phyloP scores from a whole-genome alignment of 92 coral and sea anemone genomes.

The Galaxea fascicularis region DNA sequence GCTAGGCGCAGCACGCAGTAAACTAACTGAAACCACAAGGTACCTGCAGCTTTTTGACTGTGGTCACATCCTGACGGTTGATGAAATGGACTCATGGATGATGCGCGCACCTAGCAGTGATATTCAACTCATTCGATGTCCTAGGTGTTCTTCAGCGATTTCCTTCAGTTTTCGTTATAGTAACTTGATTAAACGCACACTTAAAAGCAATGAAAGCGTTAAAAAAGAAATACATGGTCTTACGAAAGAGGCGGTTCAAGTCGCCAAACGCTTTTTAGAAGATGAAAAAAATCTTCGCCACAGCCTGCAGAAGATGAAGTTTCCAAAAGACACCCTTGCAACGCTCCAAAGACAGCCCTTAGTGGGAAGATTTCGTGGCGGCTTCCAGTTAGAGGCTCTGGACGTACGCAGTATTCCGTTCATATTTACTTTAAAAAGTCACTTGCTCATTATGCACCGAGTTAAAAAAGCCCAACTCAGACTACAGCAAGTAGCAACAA shows the following conservation, averaged over 20 bases:
- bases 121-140: slow-evolving; percentile 59
- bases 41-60: slow-evolving; percentile 76
- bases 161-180: slow-evolving; percentile 67
- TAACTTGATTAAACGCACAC: slow-evolving; percentile 50
- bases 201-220: slow-evolving; percentile 45
- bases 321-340: background rate
- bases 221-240: slow-evolving; percentile 1
- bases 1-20: slow-evolving; percentile 14
- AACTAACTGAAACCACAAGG: slow-evolving; percentile 30
- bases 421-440: background rate
- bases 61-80: slow-evolving; percentile 67
- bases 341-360: background rate
- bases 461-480: background rate
- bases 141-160: slow-evolving; percentile 58
- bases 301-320: too few species aligned
- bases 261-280: too few species aligned
- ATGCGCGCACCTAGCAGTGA: slow-evolving; percentile 12
- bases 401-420: background rate
- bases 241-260: background rate
- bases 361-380: too few species aligned
- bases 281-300: too few species aligned
- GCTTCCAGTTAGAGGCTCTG: background rate
- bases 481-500: background rate
- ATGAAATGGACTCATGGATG: slow-evolving; percentile 79
- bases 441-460: background rate